These are phyloP conservation scores for Hypotaenidia okinawae DNA, from an alignment of 2,797 vertebrate genomes.

Conservation along the genomic window DNA sequence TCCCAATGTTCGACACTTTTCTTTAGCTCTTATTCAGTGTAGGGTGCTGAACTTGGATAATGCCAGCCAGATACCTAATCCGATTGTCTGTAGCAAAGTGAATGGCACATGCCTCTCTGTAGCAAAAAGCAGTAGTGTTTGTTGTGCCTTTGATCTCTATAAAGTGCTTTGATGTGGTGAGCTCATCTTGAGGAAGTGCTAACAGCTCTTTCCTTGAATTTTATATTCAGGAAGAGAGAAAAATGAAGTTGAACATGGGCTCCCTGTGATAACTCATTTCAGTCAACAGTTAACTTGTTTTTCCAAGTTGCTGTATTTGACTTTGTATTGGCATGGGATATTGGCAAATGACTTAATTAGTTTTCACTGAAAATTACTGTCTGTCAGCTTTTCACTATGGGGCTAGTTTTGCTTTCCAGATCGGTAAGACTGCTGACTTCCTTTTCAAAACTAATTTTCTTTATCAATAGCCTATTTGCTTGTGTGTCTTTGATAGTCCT, in stretches of 20 bases:
- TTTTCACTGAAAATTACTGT: background rate
- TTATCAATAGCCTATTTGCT: background rate
- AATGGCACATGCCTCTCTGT: background rate
- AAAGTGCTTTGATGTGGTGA: slow-evolving; percentile 1
- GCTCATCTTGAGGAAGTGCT: slow-evolving; percentile 11
- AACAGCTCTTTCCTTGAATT: background rate
- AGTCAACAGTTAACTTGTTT: background rate
- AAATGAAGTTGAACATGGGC: background rate
- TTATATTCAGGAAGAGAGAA: background rate
- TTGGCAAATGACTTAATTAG: background rate
- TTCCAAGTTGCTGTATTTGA: background rate
- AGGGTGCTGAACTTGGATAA: background rate
- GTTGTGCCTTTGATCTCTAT: slow-evolving; percentile 17
- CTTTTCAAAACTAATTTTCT: background rate
- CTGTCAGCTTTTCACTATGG: background rate
- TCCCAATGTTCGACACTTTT: background rate
- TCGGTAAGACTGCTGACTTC: background rate
- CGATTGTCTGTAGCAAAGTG: background rate
- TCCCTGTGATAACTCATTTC: background rate
- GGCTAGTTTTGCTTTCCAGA: background rate
- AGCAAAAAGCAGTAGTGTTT: background rate
- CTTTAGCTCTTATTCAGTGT: background rate
- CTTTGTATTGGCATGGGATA: background rate
- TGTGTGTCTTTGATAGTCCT: background rate
- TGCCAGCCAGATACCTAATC: background rate